Base-by-base conservation (phyloP, 1,140 invertebrate species). In the Psix sp. region DNA sequence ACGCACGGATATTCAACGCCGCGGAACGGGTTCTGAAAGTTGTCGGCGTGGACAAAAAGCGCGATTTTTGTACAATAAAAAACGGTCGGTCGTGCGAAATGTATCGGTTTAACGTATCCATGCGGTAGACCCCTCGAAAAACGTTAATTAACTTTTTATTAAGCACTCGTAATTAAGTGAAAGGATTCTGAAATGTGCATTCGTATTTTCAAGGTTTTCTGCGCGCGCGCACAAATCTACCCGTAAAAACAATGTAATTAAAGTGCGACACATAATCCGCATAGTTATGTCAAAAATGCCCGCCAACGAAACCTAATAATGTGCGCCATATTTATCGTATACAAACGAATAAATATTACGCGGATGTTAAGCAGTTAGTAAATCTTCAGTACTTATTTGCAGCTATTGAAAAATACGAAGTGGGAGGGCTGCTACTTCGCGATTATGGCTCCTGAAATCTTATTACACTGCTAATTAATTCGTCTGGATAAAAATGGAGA, bases 361-460 rank as follows among this genome's bases (percentile, higher is more conserved):
- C 20, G 66, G 63, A n/a, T n/a, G n/a, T n/a, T n/a, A n/a, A n/a
- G 73, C 74, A 80, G 73, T 81, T 80, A 77, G 77, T 76, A 79
- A 78, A 73, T 77, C 65, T 76, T 76, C 67, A 77, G 79, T 78
- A 65, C 73, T 77, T 80, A 81, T 80, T 78, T 77, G 72, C 54
- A 73, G n/a, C n/a, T n/a, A n/a, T n/a, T n/a, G n/a, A n/a, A n/a
- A n/a, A n/a, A n/a, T n/a, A n/a, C n/a, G n/a, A n/a, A n/a, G n/a
- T n/a, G n/a, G n/a, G n/a, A n/a, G n/a, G n/a, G n/a, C n/a, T n/a
- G n/a, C n/a, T n/a, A n/a, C n/a, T n/a, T n/a, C n/a, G n/a, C n/a
- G n/a, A n/a, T n/a, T n/a, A n/a, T n/a, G n/a, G n/a, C n/a, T n/a
- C n/a, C 59, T 38, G 51, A 54, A 26, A 35, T 56, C 42, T 18